These are phyloP conservation scores for Alethe diademata DNA, from an alignment of 2,113 vertebrate genomes.

Conservation along the genomic window DNA sequence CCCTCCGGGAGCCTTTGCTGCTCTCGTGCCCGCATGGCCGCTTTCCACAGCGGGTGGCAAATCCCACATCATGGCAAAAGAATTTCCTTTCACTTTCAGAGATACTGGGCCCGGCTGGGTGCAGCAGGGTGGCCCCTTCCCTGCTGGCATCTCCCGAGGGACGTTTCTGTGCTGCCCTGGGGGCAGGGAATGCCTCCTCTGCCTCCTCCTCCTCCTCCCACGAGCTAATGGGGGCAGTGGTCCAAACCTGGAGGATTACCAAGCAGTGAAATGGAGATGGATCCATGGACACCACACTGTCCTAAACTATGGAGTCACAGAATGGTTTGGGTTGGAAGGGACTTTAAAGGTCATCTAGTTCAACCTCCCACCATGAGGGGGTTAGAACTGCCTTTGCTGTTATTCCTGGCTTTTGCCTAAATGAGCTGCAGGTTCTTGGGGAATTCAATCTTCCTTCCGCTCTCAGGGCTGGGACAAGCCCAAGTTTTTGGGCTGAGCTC, in stretches of 20 bases:
- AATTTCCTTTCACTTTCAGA: not conserved
- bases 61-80: not conserved
- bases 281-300: not conserved
- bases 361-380: fast-evolving
- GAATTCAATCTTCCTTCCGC: not conserved
- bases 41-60: not conserved
- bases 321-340: not conserved
- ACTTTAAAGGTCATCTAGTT: not conserved
- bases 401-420: not conserved
- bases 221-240: not conserved
- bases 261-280: fast-evolving
- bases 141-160: not conserved
- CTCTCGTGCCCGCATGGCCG: not conserved
- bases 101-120: not conserved
- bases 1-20: not conserved
- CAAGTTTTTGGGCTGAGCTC: not conserved
- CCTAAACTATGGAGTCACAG: not conserved
- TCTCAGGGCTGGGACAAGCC: fast-evolving
- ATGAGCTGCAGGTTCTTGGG: not conserved
- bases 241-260: fast-evolving
- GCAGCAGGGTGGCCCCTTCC: not conserved
- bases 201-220: not conserved
- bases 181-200: not conserved
- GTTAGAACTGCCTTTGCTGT: not conserved
- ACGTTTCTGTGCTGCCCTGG: not conserved